Evolutionary conservation across 2,113 vertebrate species (phyloP).

Genomic region (Trogon melanurus): DNA sequence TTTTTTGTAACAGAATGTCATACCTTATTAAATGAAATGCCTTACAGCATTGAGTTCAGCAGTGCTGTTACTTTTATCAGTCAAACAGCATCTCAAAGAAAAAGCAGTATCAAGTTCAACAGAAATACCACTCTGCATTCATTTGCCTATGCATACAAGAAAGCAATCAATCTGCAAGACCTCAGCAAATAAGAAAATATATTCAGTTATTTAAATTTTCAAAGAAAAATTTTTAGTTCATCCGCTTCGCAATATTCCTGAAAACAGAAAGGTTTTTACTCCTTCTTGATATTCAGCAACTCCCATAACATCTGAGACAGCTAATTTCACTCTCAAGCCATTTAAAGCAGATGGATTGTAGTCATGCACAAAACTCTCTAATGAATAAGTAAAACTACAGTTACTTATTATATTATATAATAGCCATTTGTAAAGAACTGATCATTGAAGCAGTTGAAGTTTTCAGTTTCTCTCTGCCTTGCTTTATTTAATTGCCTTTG

Average conservation of each 20-base stretch:
- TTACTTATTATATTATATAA: conserved; percentile 74
- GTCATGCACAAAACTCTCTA: conserved; percentile 67
- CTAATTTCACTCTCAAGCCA: conserved; percentile 68
- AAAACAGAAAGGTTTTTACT: conserved; percentile 62
- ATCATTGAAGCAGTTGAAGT: conserved; percentile 61
- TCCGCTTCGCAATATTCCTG: conserved; percentile 36
- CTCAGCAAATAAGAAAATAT: conserved; percentile 44
- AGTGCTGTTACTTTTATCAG: conserved; percentile 32
- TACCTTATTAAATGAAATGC: neutral
- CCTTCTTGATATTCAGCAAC: conserved; percentile 27
- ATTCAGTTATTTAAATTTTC: conserved; percentile 55
- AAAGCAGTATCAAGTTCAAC: neutral
- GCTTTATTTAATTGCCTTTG: conserved; percentile 59
- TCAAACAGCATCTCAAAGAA: conserved; percentile 3
- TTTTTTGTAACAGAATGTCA: neutral
- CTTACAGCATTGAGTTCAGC: neutral
- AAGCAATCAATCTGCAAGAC: conserved; percentile 49
- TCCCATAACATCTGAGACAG: conserved; percentile 67
- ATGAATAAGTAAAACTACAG: conserved; percentile 72
- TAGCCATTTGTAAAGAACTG: conserved; percentile 72
- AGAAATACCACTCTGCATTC: neutral
- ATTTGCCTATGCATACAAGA: conserved; percentile 60
- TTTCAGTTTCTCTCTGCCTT: neutral
- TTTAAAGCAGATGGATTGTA: conserved; percentile 74
- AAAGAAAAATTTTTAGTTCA: conserved; percentile 50